Percentiles rank a stretch among this genome's conserved stretches.
phyloP scores from a whole-genome alignment of 2,888 invertebrate genomes.

The Eupithecia tripunctaria region DNA sequence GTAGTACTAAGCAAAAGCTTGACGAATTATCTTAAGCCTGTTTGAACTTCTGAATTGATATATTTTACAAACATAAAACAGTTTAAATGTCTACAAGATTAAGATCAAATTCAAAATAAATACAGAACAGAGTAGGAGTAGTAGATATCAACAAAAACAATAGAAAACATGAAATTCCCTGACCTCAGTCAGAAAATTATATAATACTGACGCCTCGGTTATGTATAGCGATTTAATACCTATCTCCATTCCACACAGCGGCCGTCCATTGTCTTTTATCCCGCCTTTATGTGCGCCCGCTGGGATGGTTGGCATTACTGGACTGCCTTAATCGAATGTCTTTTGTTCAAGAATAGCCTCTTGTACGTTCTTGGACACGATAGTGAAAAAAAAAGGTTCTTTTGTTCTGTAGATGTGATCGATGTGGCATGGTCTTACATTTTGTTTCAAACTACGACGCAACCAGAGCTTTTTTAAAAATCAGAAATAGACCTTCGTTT shows the following conservation, averaged over 20 bases:
- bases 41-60: neutral
- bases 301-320: constrained; percentile 29
- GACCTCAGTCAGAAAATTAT: neutral
- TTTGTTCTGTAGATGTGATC: neutral
- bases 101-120: neutral
- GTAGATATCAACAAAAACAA: neutral
- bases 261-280: constrained; percentile 33
- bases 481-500: no score
- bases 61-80: neutral
- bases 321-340: constrained; percentile 29
- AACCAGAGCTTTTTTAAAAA: neutral
- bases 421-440: no score
- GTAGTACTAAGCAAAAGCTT: neutral
- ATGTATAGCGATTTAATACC: neutral
- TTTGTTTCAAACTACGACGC: no score
- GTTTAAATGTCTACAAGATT: no score
- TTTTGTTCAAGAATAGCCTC: constrained; percentile 22
- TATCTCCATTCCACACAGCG: constrained; percentile 30
- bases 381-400: neutral
- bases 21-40: neutral
- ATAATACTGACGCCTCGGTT: neutral
- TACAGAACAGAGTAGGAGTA: neutral
- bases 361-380: neutral
- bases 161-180: neutral
- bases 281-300: constrained; percentile 24